These are phyloP conservation scores for Reinhardtius hippoglossoides DNA, from an alignment of 2,113 vertebrate genomes.

Conservation along the genomic window DNA sequence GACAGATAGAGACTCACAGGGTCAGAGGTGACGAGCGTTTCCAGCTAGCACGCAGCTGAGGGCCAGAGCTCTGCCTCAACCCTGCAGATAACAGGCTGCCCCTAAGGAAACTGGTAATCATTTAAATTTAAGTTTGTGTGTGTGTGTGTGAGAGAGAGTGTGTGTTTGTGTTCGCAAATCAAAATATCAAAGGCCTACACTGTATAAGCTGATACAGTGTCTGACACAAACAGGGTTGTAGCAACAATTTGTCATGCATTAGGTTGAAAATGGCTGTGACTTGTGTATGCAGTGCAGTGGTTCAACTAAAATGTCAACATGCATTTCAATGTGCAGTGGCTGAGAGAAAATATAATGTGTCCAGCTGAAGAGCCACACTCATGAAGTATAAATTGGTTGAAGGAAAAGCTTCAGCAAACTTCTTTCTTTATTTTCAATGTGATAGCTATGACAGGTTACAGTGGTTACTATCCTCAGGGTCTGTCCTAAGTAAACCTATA, in stretches of 20 bases:
- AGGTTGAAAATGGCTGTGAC: not conserved
- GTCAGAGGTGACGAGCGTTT: slow-evolving; percentile 64
- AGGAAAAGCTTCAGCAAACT: no score
- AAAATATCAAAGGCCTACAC: slow-evolving; percentile 35
- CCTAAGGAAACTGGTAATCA: slow-evolving; percentile 60
- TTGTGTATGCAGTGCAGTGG: not conserved
- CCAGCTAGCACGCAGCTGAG: slow-evolving; percentile 47
- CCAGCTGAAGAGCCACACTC: not conserved
- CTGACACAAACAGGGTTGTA: slow-evolving; percentile 26
- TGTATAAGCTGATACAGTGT: slow-evolving; percentile 10
- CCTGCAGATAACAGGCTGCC: slow-evolving; percentile 55
- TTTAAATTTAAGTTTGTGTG: slow-evolving; percentile 22
- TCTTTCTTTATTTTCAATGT: no score
- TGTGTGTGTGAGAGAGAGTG: slow-evolving; percentile 12
- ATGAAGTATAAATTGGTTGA: not conserved
- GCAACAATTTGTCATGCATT: slow-evolving; percentile 25
- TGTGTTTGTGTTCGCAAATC: slow-evolving; percentile 13
- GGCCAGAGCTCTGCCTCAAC: slow-evolving; percentile 26
- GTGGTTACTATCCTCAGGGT: no score
- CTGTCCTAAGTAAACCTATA: no score
- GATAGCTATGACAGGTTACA: no score
- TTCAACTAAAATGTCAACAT: not conserved
- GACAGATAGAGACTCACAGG: slow-evolving; percentile 54
- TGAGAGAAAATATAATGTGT: not conserved
- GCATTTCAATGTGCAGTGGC: not conserved